Conservation (phyloP, 2,888 invertebrate genomes). For the Loripinus fragilis region DNA sequence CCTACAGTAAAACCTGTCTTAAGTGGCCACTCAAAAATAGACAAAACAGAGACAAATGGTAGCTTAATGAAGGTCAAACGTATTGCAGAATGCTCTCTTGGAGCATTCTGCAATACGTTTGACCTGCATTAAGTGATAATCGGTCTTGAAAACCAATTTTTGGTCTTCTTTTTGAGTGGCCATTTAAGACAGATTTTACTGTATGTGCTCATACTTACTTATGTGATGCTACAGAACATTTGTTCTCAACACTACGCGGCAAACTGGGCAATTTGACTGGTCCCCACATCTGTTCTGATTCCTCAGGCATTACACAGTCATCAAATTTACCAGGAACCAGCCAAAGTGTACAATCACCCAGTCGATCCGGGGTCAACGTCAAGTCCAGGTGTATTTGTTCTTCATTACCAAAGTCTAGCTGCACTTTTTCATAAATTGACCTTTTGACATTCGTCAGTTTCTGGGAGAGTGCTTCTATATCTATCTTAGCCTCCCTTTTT, state of each 20-base stretch:
- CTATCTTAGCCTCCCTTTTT: slow-evolving; percentile 37
- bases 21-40: too few species aligned
- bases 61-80: too few species aligned
- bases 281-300: slow-evolving; percentile 81
- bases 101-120: too few species aligned
- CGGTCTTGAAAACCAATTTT: too few species aligned
- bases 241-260: slow-evolving; percentile 78
- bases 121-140: too few species aligned
- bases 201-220: slow-evolving; percentile 72
- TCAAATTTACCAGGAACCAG: slow-evolving; percentile 81
- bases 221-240: slow-evolving; percentile 81
- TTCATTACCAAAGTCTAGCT: slow-evolving; percentile 49
- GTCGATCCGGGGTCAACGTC: slow-evolving; percentile 56
- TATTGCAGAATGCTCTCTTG: too few species aligned
- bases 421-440: slow-evolving; percentile 41
- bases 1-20: too few species aligned
- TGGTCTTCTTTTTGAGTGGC: too few species aligned
- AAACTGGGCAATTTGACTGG: slow-evolving; percentile 79
- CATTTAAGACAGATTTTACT: too few species aligned
- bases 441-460: slow-evolving; percentile 32
- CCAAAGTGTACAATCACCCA: slow-evolving; percentile 70
- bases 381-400: slow-evolving; percentile 40
- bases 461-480: slow-evolving; percentile 28
- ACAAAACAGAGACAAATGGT: too few species aligned
- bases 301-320: slow-evolving; percentile 82